Percentiles rank a stretch among this genome's conserved stretches.
Evolutionary conservation across 2,113 vertebrate species (phyloP).

Genomic region (Zosterops pallidus): DNA sequence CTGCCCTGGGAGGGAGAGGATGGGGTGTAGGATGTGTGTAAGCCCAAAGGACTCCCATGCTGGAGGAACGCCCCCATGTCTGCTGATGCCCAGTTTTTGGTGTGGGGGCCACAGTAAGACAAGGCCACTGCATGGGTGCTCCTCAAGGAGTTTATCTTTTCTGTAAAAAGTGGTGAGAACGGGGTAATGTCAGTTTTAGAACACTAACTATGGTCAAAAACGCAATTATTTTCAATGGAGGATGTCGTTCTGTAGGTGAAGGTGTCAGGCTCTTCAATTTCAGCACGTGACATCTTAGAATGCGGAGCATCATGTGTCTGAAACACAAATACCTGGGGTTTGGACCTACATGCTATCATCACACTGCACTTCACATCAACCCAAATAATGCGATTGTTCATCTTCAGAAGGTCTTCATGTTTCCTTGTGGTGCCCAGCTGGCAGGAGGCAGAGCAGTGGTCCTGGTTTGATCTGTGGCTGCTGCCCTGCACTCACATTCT

Average conservation of each 20-base stretch:
- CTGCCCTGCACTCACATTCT: background rate
- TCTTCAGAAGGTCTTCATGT: rapidly evolving
- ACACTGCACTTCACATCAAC: background rate
- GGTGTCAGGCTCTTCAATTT: background rate
- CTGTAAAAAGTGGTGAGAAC: background rate
- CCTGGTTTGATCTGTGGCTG: background rate
- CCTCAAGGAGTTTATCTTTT: background rate
- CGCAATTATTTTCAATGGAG: rapidly evolving
- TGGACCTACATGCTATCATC: rapidly evolving
- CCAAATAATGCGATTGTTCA: rapidly evolving
- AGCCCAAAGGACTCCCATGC: background rate
- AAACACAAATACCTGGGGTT: rapidly evolving
- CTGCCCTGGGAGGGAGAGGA: background rate
- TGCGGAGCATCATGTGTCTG: background rate
- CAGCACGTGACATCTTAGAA: background rate
- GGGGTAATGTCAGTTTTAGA: background rate
- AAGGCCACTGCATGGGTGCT: background rate
- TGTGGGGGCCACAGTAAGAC: background rate
- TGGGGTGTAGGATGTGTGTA: background rate
- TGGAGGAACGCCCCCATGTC: background rate
- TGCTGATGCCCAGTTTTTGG: background rate
- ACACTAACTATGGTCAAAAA: rapidly evolving
- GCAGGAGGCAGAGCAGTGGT: background rate
- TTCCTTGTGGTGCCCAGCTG: background rate
- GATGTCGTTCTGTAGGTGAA: background rate